Evolutionary conservation across 2,888 invertebrate genomes (phyloP).

Genomic region (Quadriops clusia): DNA sequence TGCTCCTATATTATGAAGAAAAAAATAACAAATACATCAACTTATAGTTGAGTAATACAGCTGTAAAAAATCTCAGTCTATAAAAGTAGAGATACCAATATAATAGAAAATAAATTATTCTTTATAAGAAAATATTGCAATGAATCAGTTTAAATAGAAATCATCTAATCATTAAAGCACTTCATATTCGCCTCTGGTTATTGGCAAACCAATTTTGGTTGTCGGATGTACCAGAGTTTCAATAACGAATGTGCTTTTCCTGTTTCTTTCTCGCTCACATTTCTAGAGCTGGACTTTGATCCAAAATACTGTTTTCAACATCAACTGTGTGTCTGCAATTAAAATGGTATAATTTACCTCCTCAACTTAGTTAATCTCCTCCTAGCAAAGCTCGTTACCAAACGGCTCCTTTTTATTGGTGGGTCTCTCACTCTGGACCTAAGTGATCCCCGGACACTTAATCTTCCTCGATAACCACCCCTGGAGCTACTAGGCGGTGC

Average conservation of each 20-base stretch:
- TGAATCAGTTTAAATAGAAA: slow-evolving; percentile 5
- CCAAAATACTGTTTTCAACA: too few species aligned
- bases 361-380: slow-evolving; percentile 36
- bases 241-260: slow-evolving; percentile 10
- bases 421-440: slow-evolving; percentile 39
- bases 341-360: slow-evolving; percentile 32
- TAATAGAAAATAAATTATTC: too few species aligned
- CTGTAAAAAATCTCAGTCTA: too few species aligned
- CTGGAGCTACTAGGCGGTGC: slow-evolving; percentile 25
- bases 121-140: too few species aligned
- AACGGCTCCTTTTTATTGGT: slow-evolving; percentile 44
- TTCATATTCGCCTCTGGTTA: slow-evolving; percentile 6
- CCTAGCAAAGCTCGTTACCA: slow-evolving; percentile 38
- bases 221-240: slow-evolving; percentile 9
- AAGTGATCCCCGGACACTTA: slow-evolving; percentile 38
- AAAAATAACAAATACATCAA: too few species aligned
- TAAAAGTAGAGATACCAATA: too few species aligned
- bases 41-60: too few species aligned
- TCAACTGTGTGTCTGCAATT: slow-evolving; percentile 13
- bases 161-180: slow-evolving; percentile 10
- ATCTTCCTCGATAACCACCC: slow-evolving; percentile 32
- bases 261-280: too few species aligned
- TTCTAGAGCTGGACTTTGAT: too few species aligned
- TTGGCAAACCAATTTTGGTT: slow-evolving; percentile 9
- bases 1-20: too few species aligned